Evolutionary conservation across 2,888 invertebrate species (phyloP).

Genomic region (Epirrhoe tristata): DNA sequence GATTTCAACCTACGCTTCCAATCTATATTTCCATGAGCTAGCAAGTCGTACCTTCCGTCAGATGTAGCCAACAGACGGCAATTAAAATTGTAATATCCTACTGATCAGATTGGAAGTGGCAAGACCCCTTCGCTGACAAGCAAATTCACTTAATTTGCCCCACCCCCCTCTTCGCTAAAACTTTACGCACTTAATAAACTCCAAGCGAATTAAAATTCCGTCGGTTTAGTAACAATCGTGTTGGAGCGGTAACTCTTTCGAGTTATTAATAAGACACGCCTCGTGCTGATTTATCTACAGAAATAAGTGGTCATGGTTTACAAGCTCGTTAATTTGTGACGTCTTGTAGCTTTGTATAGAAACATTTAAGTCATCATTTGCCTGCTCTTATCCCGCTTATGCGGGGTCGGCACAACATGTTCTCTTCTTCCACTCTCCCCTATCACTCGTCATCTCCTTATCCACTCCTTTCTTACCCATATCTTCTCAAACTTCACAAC

Average conservation of each 20-base stretch:
- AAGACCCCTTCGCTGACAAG: slow-evolving; percentile 60
- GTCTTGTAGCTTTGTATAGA: not conserved
- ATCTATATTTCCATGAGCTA: slow-evolving; percentile 20
- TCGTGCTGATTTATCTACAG: slow-evolving; percentile 71
- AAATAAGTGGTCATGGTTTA: slow-evolving; percentile 67
- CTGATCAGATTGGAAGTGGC: slow-evolving; percentile 68
- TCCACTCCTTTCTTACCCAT: too few relatives aligned
- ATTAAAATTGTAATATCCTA: slow-evolving; percentile 65
- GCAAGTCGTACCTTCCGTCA: slow-evolving; percentile 17
- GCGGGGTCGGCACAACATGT: too few relatives aligned
- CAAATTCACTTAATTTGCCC: slow-evolving; percentile 80
- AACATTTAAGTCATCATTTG: too few relatives aligned
- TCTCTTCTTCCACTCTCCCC: too few relatives aligned
- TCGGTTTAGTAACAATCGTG: slow-evolving; percentile 81
- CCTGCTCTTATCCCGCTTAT: too few relatives aligned
- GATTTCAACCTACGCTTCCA: not conserved
- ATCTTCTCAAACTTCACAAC: too few relatives aligned
- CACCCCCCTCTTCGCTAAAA: slow-evolving; percentile 67
- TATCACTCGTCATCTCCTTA: too few relatives aligned
- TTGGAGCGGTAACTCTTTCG: slow-evolving; percentile 77
- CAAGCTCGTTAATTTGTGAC: slow-evolving; percentile 40
- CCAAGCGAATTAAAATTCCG: slow-evolving; percentile 82
- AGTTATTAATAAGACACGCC: slow-evolving; percentile 76
- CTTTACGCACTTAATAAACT: slow-evolving; percentile 85
- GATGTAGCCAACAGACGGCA: slow-evolving; percentile 47